phyloP scores from a whole-genome alignment of 64 coral and sea anemone genomes.

The Montipora sp. region DNA sequence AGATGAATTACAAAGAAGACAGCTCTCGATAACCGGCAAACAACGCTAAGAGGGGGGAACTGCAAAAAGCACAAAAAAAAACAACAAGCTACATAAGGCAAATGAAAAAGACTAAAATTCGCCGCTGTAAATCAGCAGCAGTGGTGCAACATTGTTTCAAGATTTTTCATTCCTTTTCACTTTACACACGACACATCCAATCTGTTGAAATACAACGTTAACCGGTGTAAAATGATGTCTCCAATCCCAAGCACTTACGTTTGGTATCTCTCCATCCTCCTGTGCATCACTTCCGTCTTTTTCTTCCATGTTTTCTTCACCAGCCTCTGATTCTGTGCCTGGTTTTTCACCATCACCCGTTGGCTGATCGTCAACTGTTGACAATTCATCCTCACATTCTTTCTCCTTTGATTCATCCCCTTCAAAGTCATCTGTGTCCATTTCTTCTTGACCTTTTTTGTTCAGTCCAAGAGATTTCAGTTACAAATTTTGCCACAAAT shows the following conservation, averaged over 20 bases:
- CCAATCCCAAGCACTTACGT: conserved; percentile 11
- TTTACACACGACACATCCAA: too few relatives aligned
- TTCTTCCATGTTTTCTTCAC: conserved; percentile 13
- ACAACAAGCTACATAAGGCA: too few relatives aligned
- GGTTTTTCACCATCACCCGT: neutral
- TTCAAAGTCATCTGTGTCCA: conserved; percentile 11
- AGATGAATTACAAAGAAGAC: too few relatives aligned
- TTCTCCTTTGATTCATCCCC: neutral
- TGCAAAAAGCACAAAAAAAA: too few relatives aligned
- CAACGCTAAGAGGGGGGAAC: too few relatives aligned
- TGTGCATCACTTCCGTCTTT: conserved; percentile 49
- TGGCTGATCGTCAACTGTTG: neutral
- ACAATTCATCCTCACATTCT: conserved; percentile 3
- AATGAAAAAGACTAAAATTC: too few relatives aligned
- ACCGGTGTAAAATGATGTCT: neutral
- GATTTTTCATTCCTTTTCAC: too few relatives aligned
- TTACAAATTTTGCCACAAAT: neutral
- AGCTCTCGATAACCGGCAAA: too few relatives aligned
- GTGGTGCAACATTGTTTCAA: neutral
- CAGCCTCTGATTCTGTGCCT: conserved; percentile 35
- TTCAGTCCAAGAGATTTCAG: neutral
- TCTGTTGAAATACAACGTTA: too few relatives aligned
- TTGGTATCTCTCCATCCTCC: conserved; percentile 29
- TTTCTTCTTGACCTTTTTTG: conserved; percentile 33
- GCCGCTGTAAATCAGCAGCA: neutral